A percentile compares a stretch with the other conserved stretches of the same genome.
Conservation (phyloP, 2,888 invertebrate genomes). For the Stenoptilia bipunctidactyla region DNA sequence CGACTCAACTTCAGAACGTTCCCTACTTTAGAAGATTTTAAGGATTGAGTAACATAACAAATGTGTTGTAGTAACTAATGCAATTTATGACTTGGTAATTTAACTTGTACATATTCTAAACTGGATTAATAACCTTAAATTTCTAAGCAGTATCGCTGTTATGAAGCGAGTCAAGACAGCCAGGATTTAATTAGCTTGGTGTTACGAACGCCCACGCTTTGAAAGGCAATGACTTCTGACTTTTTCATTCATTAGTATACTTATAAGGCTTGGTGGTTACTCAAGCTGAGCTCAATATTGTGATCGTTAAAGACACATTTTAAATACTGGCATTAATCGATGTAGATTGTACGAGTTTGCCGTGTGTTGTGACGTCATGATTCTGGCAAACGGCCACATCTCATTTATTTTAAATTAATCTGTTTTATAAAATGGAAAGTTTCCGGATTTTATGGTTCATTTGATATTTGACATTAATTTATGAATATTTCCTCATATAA, state of each 20-base stretch:
- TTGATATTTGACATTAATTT: not conserved
- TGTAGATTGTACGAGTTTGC: too few relatives aligned
- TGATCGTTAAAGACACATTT: too few relatives aligned
- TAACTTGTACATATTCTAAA: slow-evolving; percentile 24
- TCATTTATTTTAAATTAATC: too few relatives aligned
- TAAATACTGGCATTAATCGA: too few relatives aligned
- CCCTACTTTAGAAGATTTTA: not conserved
- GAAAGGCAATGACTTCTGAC: slow-evolving; percentile 48
- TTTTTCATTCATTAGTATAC: slow-evolving; percentile 49
- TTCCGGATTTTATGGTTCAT: slow-evolving; percentile 1
- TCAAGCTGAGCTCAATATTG: slow-evolving; percentile 5
- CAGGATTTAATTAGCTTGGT: slow-evolving; percentile 55
- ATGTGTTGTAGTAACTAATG: not conserved
- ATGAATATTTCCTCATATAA: not conserved
- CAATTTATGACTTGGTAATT: too few relatives aligned
- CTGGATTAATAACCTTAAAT: too few relatives aligned
- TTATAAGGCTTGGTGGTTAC: slow-evolving; percentile 23
- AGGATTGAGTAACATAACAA: not conserved
- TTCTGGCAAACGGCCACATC: too few relatives aligned
- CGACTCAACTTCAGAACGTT: slow-evolving; percentile 9
- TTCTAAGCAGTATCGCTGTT: too few relatives aligned
- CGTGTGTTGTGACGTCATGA: too few relatives aligned
- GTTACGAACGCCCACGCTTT: slow-evolving; percentile 49
- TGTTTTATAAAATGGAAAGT: slow-evolving; percentile 2
- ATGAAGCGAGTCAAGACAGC: slow-evolving; percentile 47